A percentile compares a stretch with the other conserved stretches of the same genome.
Evolutionary conservation across 2,113 vertebrate species (phyloP).

Genomic region (Anser brachyrhynchus): DNA sequence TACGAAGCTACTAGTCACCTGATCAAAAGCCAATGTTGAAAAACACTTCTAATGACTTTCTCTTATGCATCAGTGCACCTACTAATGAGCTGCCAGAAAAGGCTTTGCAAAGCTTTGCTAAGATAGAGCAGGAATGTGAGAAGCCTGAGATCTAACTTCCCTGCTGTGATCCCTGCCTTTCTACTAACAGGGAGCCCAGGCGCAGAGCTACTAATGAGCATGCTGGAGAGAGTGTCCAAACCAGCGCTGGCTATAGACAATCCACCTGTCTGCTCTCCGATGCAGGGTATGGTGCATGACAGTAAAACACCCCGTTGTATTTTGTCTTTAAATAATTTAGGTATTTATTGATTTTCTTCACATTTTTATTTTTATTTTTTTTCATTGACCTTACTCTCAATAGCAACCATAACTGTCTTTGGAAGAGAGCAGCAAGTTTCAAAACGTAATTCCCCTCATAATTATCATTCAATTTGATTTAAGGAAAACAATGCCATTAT

Average conservation of each 20-base stretch:
- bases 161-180: slow-evolving; percentile 98
- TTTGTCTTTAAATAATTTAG: slow-evolving; percentile 96
- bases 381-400: slow-evolving; percentile 73
- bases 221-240: slow-evolving; percentile 88
- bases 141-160: slow-evolving; percentile 97
- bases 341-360: slow-evolving; percentile 90
- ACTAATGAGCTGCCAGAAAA: slow-evolving; percentile 99
- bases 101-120: slow-evolving; percentile 93
- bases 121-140: slow-evolving; percentile 95
- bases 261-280: slow-evolving; percentile 93
- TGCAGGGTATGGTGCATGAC: slow-evolving; percentile 85
- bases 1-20: slow-evolving; percentile 89
- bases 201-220: slow-evolving; percentile 95
- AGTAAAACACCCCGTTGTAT: slow-evolving; percentile 88
- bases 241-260: slow-evolving; percentile 79
- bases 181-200: slow-evolving; percentile 94
- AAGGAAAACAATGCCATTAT: slow-evolving; percentile 23
- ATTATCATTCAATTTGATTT: neutral
- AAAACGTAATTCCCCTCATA: neutral
- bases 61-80: slow-evolving; percentile 99
- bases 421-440: slow-evolving; percentile 34
- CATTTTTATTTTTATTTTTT: slow-evolving; percentile 63
- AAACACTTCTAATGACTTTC: slow-evolving; percentile 99
- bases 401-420: slow-evolving; percentile 18
- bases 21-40: slow-evolving; percentile 95